phyloP scores from a whole-genome alignment of 2,888 invertebrate species.

The Tenthredo scrophulariae region DNA sequence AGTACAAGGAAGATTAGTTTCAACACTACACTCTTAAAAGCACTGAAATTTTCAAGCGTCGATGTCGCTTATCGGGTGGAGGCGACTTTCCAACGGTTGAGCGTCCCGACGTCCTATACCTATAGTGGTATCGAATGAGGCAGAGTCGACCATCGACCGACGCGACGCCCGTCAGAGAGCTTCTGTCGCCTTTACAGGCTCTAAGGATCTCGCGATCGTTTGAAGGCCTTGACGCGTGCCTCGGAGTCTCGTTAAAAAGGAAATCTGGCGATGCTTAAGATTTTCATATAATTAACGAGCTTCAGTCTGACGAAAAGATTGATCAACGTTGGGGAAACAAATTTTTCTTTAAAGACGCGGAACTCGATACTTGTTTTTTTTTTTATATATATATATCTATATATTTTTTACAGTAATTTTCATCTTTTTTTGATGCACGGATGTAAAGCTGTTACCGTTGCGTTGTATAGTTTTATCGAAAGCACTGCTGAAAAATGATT shows the following conservation, averaged over 20 bases:
- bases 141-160: conserved; percentile 25
- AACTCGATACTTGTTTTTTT: background rate
- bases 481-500: background rate
- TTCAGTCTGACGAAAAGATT: conserved; percentile 5
- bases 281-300: conserved; percentile 42
- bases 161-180: conserved; percentile 26
- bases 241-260: conserved; percentile 23
- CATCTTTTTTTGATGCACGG: background rate
- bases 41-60: background rate
- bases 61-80: conserved; percentile 23
- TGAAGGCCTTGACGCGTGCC: conserved; percentile 22
- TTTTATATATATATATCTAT: background rate
- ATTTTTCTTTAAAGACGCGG: background rate
- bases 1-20: background rate
- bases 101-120: conserved; percentile 13
- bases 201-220: conserved; percentile 32
- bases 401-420: background rate
- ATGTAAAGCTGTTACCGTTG: background rate
- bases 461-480: background rate
- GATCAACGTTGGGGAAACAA: conserved; percentile 14
- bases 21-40: background rate
- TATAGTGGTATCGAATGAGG: conserved; percentile 12
- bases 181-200: conserved; percentile 20
- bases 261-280: conserved; percentile 39
- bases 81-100: background rate